Conservation (phyloP, 2,113 vertebrate species). For the Salvelinus fontinalis region DNA sequence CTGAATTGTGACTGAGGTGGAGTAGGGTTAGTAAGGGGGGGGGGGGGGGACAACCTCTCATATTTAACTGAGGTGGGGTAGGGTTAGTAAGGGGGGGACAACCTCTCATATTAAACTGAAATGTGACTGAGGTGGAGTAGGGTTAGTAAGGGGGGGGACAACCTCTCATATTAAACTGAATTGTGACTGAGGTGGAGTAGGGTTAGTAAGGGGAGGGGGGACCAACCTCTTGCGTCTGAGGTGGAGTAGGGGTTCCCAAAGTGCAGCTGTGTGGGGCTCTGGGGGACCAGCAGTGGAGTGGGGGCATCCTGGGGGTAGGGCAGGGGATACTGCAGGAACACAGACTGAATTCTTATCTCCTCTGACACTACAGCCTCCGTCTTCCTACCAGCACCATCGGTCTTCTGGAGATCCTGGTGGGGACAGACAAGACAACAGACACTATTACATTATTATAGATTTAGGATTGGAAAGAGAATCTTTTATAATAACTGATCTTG, state of each 20-base stretch:
- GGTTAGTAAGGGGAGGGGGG: background rate
- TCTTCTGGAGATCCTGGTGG: slow-evolving; percentile 79
- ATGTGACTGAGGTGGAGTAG: too few relatives aligned
- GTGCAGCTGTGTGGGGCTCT: slow-evolving; percentile 82
- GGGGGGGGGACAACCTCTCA: too few relatives aligned
- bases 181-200: too few relatives aligned
- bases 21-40: too few relatives aligned
- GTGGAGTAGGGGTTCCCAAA: slow-evolving; percentile 90
- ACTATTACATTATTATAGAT: too few relatives aligned
- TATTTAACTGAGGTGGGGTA: too few relatives aligned
- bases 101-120: too few relatives aligned
- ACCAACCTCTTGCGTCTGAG: slow-evolving; percentile 82
- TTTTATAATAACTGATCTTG: too few relatives aligned
- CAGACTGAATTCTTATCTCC: slow-evolving; percentile 68
- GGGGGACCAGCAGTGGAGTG: slow-evolving; percentile 75
- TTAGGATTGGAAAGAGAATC: too few relatives aligned
- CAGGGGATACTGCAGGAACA: slow-evolving; percentile 78
- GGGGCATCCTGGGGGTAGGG: slow-evolving; percentile 79
- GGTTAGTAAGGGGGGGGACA: too few relatives aligned
- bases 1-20: too few relatives aligned
- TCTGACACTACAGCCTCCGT: slow-evolving; percentile 57
- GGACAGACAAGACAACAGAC: slow-evolving; percentile 6
- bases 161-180: background rate
- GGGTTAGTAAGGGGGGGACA: too few relatives aligned
- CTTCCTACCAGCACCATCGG: slow-evolving; percentile 55